phyloP scores from a whole-genome alignment of 1,140 invertebrate genomes.

The Diuraphis noxia region DNA sequence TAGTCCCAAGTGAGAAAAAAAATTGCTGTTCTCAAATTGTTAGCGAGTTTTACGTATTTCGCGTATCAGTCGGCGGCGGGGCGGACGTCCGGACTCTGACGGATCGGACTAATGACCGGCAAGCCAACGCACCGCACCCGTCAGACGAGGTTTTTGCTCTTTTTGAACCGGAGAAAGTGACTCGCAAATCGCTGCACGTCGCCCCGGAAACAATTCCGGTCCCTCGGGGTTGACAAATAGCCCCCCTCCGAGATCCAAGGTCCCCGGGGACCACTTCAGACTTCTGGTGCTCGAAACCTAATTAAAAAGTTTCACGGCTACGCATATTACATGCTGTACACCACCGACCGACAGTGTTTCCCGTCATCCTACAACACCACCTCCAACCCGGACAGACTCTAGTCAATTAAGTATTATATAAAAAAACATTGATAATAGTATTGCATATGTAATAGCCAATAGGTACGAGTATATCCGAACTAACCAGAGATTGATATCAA shows the following conservation, averaged over 20 bases:
- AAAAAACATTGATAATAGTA: neutral
- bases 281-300: neutral
- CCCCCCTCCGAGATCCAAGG: neutral
- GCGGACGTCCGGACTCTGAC: slow-evolving; percentile 37
- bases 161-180: neutral
- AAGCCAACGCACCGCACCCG: neutral
- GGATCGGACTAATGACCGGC: slow-evolving; percentile 42
- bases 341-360: neutral
- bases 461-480: too few species aligned
- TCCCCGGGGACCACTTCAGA: neutral
- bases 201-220: slow-evolving; percentile 1
- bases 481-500: too few species aligned
- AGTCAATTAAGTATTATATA: neutral
- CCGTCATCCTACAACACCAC: neutral
- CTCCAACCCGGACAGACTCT: neutral
- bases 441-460: too few species aligned
- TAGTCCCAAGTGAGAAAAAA: neutral
- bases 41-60: neutral
- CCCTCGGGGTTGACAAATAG: slow-evolving; percentile 20
- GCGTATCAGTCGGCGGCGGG: neutral
- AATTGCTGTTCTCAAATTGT: slow-evolving; percentile 10
- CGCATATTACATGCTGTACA: neutral
- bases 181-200: neutral
- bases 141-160: neutral
- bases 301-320: slow-evolving; percentile 39